Conservation (phyloP, 2,797 vertebrate species). For the Valencia hispanica region DNA sequence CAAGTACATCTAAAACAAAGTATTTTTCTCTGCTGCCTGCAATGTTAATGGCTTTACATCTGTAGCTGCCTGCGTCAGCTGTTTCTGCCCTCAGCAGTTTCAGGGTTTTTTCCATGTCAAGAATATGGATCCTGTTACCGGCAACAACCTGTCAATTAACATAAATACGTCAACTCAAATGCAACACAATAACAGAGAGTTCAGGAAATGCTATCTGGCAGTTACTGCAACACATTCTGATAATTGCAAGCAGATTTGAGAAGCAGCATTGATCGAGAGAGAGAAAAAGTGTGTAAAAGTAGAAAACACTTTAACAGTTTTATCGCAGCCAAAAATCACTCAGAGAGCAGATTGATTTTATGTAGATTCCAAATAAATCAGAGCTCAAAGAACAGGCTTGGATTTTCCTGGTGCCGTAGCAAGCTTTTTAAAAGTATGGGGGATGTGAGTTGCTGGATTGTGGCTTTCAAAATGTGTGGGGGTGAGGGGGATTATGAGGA, state of each 20-base stretch:
- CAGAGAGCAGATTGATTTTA: constrained; percentile 20
- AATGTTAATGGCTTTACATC: constrained; percentile 89
- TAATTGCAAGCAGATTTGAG: constrained; percentile 10
- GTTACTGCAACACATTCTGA: constrained; percentile 5
- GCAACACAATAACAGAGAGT: constrained; percentile 10
- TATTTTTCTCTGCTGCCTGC: constrained; percentile 91
- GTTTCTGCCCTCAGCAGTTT: constrained; percentile 82
- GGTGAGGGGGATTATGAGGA: too few species aligned
- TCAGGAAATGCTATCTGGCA: constrained; percentile 24
- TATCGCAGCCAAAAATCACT: constrained; percentile 24
- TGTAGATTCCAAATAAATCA: constrained; percentile 45
- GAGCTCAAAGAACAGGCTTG: constrained; percentile 24
- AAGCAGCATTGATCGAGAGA: neutral
- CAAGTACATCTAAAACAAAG: constrained; percentile 87
- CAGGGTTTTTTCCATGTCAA: constrained; percentile 87
- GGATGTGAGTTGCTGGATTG: too few species aligned
- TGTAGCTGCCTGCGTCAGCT: constrained; percentile 87
- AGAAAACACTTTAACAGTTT: constrained; percentile 17
- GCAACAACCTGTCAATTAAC: constrained; percentile 82
- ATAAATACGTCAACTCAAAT: constrained; percentile 29
- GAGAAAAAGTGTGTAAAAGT: constrained; percentile 21
- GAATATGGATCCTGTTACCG: constrained; percentile 82
- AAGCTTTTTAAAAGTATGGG: too few species aligned
- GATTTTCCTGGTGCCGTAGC: too few species aligned
- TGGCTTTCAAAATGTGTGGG: too few species aligned